Evolutionary conservation across 2,113 vertebrate genomes (phyloP).

Genomic region (Heloderma charlesbogerti): DNA sequence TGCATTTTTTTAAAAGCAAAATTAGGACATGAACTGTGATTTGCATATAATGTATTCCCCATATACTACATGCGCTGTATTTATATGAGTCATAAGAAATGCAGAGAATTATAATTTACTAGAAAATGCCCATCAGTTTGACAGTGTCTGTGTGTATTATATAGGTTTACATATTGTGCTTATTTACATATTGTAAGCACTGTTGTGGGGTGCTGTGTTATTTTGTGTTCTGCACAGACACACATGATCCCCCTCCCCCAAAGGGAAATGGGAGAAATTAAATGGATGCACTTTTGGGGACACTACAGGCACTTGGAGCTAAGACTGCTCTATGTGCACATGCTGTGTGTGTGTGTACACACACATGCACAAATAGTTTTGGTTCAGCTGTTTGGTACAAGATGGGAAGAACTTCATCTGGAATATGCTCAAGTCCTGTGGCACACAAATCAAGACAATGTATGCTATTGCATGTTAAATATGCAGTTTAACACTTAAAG

Average conservation of each 20-base stretch:
- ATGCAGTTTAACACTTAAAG: background rate
- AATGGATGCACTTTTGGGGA: background rate
- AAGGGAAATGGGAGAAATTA: background rate
- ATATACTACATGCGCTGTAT: background rate
- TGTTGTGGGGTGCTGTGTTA: background rate
- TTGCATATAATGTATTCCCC: background rate
- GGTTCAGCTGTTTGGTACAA: background rate
- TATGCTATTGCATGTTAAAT: background rate
- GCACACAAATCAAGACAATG: background rate
- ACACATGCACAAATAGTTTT: background rate
- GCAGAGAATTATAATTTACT: background rate
- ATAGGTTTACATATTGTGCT: background rate
- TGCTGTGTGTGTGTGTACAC: background rate
- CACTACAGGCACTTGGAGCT: background rate
- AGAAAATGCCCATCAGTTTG: background rate
- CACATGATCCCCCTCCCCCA: background rate
- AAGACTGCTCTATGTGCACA: background rate
- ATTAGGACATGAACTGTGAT: background rate
- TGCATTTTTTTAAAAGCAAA: no score
- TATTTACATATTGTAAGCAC: background rate
- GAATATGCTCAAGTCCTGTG: background rate
- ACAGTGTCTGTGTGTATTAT: background rate
- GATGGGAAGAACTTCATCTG: background rate
- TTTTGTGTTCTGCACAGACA: background rate
- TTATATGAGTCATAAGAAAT: background rate